Percentiles rank a stretch among this genome's conserved stretches.
Evolutionary conservation across 2,888 invertebrate genomes (phyloP).

Genomic region (Euplagia quadripunctaria): DNA sequence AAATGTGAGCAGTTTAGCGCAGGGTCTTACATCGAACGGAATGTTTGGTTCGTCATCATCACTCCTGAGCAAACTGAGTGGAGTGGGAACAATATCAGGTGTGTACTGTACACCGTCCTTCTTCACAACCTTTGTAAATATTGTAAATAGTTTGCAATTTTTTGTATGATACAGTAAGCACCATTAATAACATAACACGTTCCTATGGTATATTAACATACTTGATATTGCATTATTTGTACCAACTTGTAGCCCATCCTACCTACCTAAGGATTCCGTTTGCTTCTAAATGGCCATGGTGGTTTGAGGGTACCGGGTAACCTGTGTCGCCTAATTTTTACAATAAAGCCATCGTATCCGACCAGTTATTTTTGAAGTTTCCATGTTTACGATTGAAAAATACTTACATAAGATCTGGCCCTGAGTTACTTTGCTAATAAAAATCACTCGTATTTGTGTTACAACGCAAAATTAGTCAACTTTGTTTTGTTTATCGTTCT

Average conservation of each 20-base stretch:
- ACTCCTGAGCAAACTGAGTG: conserved; percentile 84
- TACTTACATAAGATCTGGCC: no score
- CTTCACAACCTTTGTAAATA: conserved; percentile 33
- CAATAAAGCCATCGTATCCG: no score
- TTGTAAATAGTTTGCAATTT: conserved; percentile 42
- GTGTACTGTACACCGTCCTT: conserved; percentile 55
- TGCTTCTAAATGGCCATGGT: no score
- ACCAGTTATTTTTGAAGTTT: no score
- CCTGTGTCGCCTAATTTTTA: no score
- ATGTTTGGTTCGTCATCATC: conserved; percentile 93
- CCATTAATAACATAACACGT: conserved; percentile 8
- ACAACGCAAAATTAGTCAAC: conserved; percentile 9
- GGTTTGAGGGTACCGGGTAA: no score
- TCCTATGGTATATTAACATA: neutral
- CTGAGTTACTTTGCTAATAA: neutral
- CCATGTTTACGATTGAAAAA: no score
- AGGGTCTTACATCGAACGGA: conserved; percentile 89
- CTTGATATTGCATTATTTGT: neutral
- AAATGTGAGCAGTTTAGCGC: conserved; percentile 85
- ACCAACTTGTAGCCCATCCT: no score
- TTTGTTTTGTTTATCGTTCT: conserved; percentile 18
- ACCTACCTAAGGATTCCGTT: no score
- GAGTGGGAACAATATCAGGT: conserved; percentile 86
- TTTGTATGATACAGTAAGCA: conserved; percentile 39
- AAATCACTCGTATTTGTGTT: conserved; percentile 8